Percentiles rank a stretch among this genome's conserved stretches.
phyloP scores from a whole-genome alignment of 1,140 invertebrate genomes.

The Charaxes varanes region DNA sequence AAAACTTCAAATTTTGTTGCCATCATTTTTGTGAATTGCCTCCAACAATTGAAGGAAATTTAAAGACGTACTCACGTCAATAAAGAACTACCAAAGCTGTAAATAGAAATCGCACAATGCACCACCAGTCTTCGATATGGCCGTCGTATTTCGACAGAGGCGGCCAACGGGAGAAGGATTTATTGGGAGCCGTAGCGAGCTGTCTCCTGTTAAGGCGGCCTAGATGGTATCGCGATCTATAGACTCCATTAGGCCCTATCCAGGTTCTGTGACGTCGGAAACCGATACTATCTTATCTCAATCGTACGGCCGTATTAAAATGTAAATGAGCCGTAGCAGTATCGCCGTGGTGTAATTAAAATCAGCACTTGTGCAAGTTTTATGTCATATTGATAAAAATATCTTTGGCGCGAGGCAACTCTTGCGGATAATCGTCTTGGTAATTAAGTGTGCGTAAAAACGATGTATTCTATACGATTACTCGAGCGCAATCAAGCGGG shows the following conservation, averaged over 20 bases:
- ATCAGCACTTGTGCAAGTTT: conserved; percentile 1
- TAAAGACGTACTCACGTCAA: no score
- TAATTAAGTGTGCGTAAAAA: no score
- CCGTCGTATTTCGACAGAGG: conserved; percentile 8
- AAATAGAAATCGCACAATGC: conserved; percentile 6
- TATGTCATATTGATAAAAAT: not conserved
- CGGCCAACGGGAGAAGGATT: conserved; percentile 11
- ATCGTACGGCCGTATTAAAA: conserved; percentile 23
- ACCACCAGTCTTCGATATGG: no score
- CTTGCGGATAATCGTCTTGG: no score
- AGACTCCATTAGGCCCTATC: conserved; percentile 14
- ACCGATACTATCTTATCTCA: conserved; percentile 18
- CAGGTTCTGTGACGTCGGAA: conserved; percentile 10
- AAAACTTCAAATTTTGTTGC: no score
- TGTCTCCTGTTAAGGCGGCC: conserved; percentile 15
- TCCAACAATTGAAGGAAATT: not conserved
- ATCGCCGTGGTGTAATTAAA: conserved; percentile 1
- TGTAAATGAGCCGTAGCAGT: conserved; percentile 20
- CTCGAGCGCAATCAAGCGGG: no score
- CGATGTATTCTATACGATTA: no score
- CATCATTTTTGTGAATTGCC: not conserved
- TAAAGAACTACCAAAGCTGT: not conserved
- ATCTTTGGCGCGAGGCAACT: no score
- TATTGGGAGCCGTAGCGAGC: conserved; percentile 10
- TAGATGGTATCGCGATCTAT: conserved; percentile 14